Conservation (phyloP, 2,113 vertebrate species). For the Podocnemis expansa region DNA sequence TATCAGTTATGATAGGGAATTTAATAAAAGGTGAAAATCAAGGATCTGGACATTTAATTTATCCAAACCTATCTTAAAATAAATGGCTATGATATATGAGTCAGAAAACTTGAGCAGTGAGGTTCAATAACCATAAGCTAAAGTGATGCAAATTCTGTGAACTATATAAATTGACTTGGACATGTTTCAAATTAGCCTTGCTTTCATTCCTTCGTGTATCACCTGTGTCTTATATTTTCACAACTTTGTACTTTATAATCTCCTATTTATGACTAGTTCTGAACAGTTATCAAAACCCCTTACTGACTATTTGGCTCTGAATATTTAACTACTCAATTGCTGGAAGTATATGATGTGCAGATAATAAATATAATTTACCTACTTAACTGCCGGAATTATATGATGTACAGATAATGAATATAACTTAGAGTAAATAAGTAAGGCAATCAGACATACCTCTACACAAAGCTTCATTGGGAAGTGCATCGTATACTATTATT, state of each 20-base stretch:
- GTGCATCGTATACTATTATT: background rate
- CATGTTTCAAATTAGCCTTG: background rate
- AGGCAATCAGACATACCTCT: background rate
- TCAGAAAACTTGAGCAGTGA: background rate
- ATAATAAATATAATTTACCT: background rate
- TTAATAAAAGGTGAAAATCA: background rate
- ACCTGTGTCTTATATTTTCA: background rate
- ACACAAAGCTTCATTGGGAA: background rate
- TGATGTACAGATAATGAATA: background rate
- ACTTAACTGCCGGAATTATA: no score
- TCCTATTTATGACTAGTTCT: background rate
- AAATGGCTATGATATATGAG: background rate
- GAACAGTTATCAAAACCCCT: background rate
- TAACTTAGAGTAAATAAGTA: rapidly evolving
- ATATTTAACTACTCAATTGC: background rate
- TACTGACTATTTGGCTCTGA: background rate
- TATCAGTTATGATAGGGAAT: background rate
- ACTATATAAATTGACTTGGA: background rate
- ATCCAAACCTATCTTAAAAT: background rate
- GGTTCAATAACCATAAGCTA: background rate
- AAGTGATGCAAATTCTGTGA: background rate
- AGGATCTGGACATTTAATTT: background rate
- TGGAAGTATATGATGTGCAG: background rate
- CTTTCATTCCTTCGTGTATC: background rate
- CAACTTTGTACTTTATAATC: background rate